Conservation (phyloP, 2,797 vertebrate species). For the Rousettus madagascariensis region DNA sequence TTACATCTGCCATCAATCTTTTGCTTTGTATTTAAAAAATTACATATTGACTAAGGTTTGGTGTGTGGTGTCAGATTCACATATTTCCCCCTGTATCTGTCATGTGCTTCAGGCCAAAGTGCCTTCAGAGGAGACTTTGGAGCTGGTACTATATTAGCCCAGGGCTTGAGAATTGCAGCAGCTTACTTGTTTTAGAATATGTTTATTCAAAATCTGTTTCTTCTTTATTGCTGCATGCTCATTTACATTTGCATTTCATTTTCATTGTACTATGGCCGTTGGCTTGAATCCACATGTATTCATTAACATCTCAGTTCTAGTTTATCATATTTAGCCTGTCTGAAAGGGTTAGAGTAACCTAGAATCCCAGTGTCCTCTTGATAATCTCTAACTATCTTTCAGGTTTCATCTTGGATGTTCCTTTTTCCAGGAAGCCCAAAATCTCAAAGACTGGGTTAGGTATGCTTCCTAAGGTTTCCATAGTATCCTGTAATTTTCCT, state of each 20-base stretch:
- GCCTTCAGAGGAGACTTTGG: background rate
- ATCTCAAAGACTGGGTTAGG: background rate
- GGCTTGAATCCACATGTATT: background rate
- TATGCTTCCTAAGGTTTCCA: background rate
- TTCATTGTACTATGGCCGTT: background rate
- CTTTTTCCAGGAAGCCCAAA: background rate
- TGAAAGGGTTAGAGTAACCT: background rate
- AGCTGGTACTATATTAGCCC: background rate
- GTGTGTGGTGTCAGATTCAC: background rate
- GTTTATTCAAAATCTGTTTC: constrained; percentile 27
- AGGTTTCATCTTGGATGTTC: background rate
- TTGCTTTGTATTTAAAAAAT: background rate
- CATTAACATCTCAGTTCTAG: background rate
- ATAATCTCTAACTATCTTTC: background rate
- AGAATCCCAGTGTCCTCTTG: background rate
- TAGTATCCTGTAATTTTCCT: background rate
- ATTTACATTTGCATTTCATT: constrained; percentile 24
- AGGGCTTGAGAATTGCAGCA: background rate
- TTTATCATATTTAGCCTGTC: background rate
- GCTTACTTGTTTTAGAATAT: constrained; percentile 11
- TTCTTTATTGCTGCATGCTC: constrained; percentile 5
- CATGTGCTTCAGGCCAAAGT: background rate
- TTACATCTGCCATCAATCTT: background rate
- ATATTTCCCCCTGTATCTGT: background rate
- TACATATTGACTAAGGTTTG: background rate